Conservation (phyloP, 2,888 invertebrate species). For the Poecilus cupreus region DNA sequence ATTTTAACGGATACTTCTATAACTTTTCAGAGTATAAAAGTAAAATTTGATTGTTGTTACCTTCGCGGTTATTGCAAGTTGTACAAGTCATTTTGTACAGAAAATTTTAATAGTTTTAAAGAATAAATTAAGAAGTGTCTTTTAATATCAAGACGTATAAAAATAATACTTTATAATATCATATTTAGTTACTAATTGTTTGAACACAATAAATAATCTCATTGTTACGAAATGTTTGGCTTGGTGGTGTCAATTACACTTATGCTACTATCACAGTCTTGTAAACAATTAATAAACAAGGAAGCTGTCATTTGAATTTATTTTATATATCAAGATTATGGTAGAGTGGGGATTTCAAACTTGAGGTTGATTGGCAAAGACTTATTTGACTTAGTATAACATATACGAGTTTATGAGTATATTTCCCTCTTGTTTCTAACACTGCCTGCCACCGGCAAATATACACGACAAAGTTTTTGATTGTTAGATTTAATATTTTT, state of each 20-base stretch:
- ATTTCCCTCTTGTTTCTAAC: no score
- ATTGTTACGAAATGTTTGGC: background rate
- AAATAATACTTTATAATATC: conserved; percentile 5
- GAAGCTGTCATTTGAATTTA: conserved; percentile 20
- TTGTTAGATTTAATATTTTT: no score
- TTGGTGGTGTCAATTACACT: background rate
- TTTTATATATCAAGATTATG: conserved; percentile 2
- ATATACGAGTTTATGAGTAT: no score
- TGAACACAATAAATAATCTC: background rate
- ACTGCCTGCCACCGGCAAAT: no score
- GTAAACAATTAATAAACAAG: conserved; percentile 16
- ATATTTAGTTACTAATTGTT: background rate
- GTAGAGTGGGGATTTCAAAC: background rate
- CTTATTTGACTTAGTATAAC: background rate
- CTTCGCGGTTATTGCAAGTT: background rate
- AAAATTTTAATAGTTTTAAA: background rate
- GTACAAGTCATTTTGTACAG: background rate
- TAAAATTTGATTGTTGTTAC: conserved; percentile 11
- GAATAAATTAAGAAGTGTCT: no score
- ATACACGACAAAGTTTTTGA: no score
- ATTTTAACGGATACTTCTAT: background rate
- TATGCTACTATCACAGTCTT: conserved; percentile 14
- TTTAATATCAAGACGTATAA: background rate
- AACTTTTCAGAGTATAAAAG: background rate
- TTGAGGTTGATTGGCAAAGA: conserved; percentile 1